phyloP scores from a whole-genome alignment of 2,113 vertebrate genomes.

The Sander lucioperca region DNA sequence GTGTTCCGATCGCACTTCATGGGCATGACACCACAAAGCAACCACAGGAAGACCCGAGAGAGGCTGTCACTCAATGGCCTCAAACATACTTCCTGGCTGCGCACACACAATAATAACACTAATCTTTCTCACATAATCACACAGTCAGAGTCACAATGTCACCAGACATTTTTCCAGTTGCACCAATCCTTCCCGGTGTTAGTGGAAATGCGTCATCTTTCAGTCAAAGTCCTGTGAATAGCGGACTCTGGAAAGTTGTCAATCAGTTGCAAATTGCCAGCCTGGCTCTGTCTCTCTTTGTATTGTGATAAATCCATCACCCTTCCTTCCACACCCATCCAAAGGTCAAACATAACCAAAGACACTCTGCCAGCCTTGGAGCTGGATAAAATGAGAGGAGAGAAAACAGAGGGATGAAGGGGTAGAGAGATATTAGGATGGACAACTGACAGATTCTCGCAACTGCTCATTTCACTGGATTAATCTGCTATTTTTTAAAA shows the following conservation, averaged over 20 bases:
- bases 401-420: slow-evolving; percentile 44
- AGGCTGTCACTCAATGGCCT: slow-evolving; percentile 34
- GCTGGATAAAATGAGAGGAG: slow-evolving; percentile 46
- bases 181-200: neutral
- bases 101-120: slow-evolving; percentile 30
- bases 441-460: slow-evolving; percentile 65
- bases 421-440: slow-evolving; percentile 33
- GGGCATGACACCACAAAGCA: neutral
- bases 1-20: slow-evolving; percentile 7
- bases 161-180: slow-evolving; percentile 20
- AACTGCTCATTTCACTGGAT: slow-evolving; percentile 77
- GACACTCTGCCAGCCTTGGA: slow-evolving; percentile 30
- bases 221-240: neutral
- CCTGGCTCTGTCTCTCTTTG: slow-evolving; percentile 10
- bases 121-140: slow-evolving; percentile 9
- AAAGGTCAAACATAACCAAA: slow-evolving; percentile 64
- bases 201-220: neutral
- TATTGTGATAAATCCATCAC: slow-evolving; percentile 42
- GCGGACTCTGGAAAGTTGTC: slow-evolving; percentile 15
- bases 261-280: slow-evolving; percentile 35
- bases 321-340: slow-evolving; percentile 11
- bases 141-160: slow-evolving; percentile 32
- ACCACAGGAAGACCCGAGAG: slow-evolving; percentile 43
- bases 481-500: slow-evolving; percentile 79
- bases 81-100: slow-evolving; percentile 57